Evolutionary conservation across 2,797 vertebrate genomes (phyloP), one percentile per base, ranked within the genome.

Genomic region (Scyliorhinus canicula): DNA sequence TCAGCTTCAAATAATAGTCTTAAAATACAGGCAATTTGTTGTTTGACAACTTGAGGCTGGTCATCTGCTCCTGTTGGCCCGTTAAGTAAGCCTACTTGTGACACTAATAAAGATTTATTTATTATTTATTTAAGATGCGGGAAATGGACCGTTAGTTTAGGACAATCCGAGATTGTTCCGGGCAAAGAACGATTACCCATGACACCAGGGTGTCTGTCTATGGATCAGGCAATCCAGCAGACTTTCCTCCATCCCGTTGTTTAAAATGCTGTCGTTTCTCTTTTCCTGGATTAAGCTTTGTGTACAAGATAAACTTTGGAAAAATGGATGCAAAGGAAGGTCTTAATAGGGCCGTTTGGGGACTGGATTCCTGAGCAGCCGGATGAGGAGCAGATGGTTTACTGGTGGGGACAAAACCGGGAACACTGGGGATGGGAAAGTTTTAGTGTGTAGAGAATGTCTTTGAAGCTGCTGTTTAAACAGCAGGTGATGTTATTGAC

Each of bases 401-500:
- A 26, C 9, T 28, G 67, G 16, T 8, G 65, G 67, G 67, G 67
- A 69, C 67, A n/a, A 69, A 74, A 35, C 31, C 7, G 28, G 28
- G 28, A 21, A 71, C 47, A 52, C 28, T 94, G 67, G 65, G 50
- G 47, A n/a, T 52, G 93, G 67, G 65, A 69, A 50, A 69, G 44
- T 94, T 35, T 69, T 52, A 52, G 52, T 71, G 28, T 69, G 31
- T 4, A 19, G 2, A 74, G 93, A 94, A 52, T 94, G 67, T 52
- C 60, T 94, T 94, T 94, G 93, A 94, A 74, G 93, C 44, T 44
- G 67, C 65, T 4, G 40, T 71, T 93, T 71, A 69, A 93, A 50
- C 65, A 94, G 63, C 93, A 94, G 93, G 88, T 65, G 57, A 74
- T 94, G 67, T 71, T 94, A 94, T 94, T 94, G 93, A 94, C 93